Conservation (phyloP, 2,797 vertebrate species). For the Pipistrellus pygmaeus region DNA sequence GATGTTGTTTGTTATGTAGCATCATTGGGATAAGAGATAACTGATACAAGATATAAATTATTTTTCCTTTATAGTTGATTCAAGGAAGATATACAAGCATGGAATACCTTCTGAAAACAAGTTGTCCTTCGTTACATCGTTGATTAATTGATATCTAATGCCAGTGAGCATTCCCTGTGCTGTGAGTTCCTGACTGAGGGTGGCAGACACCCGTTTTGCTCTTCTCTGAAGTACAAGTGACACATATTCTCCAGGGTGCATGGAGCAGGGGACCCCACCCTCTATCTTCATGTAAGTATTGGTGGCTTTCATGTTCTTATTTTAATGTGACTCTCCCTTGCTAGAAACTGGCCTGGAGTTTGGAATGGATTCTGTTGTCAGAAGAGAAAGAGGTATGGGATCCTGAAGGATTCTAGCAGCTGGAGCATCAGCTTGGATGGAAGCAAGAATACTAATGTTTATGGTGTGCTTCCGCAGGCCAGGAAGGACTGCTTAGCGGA, state of each 20-base stretch:
- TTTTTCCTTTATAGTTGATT: neutral
- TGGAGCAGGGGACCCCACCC: too few species aligned
- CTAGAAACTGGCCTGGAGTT: constrained; percentile 41
- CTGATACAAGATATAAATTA: neutral
- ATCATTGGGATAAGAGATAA: neutral
- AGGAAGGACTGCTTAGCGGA: neutral
- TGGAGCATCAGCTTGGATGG: neutral
- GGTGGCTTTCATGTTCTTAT: neutral
- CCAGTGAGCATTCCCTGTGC: neutral
- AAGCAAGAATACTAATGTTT: neutral
- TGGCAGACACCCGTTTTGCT: neutral
- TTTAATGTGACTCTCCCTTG: constrained; percentile 4
- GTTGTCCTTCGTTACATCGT: neutral
- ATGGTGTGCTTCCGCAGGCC: neutral
- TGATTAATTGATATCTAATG: neutral
- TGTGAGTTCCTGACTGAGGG: neutral
- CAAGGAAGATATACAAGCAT: neutral
- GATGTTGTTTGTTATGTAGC: neutral
- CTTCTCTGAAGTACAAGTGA: neutral
- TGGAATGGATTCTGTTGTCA: neutral
- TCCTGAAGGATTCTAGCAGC: neutral
- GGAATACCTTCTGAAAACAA: neutral
- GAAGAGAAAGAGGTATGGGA: constrained; percentile 24
- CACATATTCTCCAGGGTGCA: neutral
- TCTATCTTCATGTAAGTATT: neutral